Evolutionary conservation across 2,113 vertebrate genomes (phyloP).

Genomic region (Corythaixoides concolor): DNA sequence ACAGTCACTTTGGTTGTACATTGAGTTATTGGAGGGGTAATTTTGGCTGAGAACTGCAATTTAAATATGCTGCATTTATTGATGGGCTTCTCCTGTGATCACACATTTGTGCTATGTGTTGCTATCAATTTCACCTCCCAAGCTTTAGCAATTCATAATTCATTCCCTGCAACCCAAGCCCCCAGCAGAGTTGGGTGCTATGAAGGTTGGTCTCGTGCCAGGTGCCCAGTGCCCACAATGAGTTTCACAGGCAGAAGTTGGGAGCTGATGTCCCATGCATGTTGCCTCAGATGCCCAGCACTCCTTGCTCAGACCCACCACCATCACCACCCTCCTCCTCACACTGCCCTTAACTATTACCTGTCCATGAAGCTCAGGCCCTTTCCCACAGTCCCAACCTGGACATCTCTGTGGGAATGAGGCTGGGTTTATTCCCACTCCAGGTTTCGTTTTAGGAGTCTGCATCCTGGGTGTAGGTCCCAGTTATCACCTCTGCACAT

Average conservation of each 20-base stretch:
- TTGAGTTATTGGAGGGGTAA: background rate
- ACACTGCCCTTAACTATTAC: background rate
- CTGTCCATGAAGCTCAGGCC: background rate
- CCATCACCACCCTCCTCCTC: background rate
- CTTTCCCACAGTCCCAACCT: background rate
- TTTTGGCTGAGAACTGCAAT: background rate
- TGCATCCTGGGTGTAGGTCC: background rate
- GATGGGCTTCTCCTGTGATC: background rate
- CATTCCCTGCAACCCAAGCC: background rate
- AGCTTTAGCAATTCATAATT: background rate
- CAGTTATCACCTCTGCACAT: background rate
- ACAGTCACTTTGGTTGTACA: background rate
- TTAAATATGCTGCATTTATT: background rate
- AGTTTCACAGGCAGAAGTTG: background rate
- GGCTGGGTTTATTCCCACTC: background rate
- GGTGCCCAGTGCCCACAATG: background rate
- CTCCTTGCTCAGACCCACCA: background rate
- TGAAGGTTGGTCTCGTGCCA: rapidly evolving
- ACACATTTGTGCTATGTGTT: background rate
- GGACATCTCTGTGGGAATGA: background rate
- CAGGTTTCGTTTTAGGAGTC: background rate
- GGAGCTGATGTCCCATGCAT: background rate
- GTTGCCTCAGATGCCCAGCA: rapidly evolving
- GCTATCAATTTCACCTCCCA: background rate
- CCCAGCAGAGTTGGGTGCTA: background rate